Percentiles rank a stretch among this genome's conserved stretches.
Evolutionary conservation across 2,888 invertebrate species (phyloP).

Genomic region (Psococerastis gibbosa): DNA sequence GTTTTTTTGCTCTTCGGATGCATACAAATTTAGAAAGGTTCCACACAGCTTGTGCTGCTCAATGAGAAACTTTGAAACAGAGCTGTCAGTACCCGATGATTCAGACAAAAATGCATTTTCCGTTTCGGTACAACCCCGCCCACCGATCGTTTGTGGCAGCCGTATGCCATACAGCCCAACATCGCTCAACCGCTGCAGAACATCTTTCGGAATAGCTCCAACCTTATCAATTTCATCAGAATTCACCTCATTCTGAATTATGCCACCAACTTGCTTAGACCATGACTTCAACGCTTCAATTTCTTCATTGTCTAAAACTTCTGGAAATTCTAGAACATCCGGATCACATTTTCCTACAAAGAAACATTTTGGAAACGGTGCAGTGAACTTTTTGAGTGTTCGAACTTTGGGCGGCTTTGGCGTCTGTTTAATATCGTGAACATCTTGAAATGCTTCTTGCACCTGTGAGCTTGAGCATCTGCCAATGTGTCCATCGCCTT

Average conservation of each 20-base stretch:
- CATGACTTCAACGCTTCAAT: neutral
- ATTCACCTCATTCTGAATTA: neutral
- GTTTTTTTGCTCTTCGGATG: constrained; percentile 2
- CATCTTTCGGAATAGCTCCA: neutral
- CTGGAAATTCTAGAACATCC: neutral
- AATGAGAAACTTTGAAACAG: neutral
- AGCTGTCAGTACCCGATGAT: neutral
- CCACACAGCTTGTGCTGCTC: neutral
- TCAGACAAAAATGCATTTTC: neutral
- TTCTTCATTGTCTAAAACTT: constrained; percentile 2
- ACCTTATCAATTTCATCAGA: neutral
- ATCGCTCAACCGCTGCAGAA: neutral
- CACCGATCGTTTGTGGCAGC: neutral
- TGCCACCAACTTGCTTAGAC: neutral
- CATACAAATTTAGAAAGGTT: neutral
- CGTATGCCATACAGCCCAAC: neutral
- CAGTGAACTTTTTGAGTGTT: neutral
- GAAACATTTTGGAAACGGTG: neutral
- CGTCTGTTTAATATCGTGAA: neutral
- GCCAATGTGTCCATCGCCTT: too few species aligned
- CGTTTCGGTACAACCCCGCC: neutral
- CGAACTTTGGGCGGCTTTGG: neutral
- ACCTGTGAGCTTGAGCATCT: too few species aligned
- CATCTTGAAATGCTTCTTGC: neutral
- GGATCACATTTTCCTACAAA: constrained; percentile 2